Base-by-base conservation (phyloP, 2,888 invertebrate genomes). In the Sabellastarte sp. region DNA sequence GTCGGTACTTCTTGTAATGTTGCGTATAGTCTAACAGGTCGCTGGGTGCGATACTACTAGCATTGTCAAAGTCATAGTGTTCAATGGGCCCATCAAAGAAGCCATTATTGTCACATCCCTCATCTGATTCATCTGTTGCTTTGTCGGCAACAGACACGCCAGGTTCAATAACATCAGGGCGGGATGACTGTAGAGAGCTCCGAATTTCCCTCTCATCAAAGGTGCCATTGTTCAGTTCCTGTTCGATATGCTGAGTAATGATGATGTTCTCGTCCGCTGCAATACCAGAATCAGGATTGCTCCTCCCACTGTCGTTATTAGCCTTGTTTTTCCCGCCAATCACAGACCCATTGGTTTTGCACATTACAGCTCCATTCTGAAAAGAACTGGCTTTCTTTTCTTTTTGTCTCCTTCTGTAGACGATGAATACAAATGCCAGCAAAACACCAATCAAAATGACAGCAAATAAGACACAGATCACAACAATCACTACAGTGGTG, bases 41-140 rank as follows among this genome's bases (percentile, higher is more conserved):
- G 1, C 95, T 95, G 0, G 97, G 96, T 0, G 97, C 97, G 73
- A 97, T 96, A 0, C 95, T 95, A 82, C 95, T 95, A 1, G 96
- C 95, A 84, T 96, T 96, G 86, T 97, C 97, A 67, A 97, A 86
- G 82, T 97, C 96, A 80, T 97, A 97, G 63, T 76, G 78, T 63
- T 80, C 82, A 2, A 79, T 79, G 32, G 77, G 77, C 57, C 80
- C 77, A 52, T 76, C 77, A 59, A 76, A 77, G 62, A 76, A 77
- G 2, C 75, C 78, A 64, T 76, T 75, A 53, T 71, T 71, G n/a
- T 65, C 65, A 29, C 70, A 31, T 2, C 69, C 70, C 59, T 79
- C 76, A 57, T 79, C 77, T 5, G 77, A 77, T 64, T 78, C 78
- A 29, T 77, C 76, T 4, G 50, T 2, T n/a, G 53, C 52, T 61